Evolutionary conservation across 1,140 invertebrate species (phyloP).

Genomic region (Plutomurus gul): DNA sequence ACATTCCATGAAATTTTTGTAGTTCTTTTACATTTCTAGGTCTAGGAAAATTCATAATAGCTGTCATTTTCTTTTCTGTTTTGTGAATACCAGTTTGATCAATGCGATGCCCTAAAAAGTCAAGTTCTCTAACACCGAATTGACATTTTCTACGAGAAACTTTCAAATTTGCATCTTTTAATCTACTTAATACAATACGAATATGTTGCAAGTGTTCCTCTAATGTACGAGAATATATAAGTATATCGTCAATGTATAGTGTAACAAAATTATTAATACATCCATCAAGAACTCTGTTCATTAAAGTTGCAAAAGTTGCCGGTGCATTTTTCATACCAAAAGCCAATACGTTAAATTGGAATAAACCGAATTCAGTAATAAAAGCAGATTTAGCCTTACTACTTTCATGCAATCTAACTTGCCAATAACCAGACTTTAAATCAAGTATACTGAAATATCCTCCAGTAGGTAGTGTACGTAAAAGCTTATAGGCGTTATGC

Average conservation of each 20-base stretch:
- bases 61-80: constrained; percentile 55
- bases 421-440: constrained; percentile 34
- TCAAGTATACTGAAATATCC: constrained; percentile 29
- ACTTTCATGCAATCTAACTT: constrained; percentile 55
- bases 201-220: constrained; percentile 59
- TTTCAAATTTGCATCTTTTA: constrained; percentile 58
- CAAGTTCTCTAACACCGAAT: constrained; percentile 57
- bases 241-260: constrained; percentile 61
- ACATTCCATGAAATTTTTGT: constrained; percentile 55
- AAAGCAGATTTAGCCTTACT: constrained; percentile 59
- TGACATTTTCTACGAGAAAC: constrained; percentile 59
- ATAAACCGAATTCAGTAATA: constrained; percentile 54
- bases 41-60: constrained; percentile 51
- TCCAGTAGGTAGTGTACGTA: constrained; percentile 26
- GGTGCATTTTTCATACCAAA: constrained; percentile 59
- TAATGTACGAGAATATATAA: constrained; percentile 57
- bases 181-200: constrained; percentile 55
- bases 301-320: constrained; percentile 57
- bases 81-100: constrained; percentile 56
- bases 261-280: constrained; percentile 46
- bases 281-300: constrained; percentile 55
- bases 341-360: constrained; percentile 56
- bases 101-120: constrained; percentile 57
- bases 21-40: constrained; percentile 45
- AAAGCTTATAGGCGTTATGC: constrained; percentile 15